A percentile compares a stretch with the other conserved stretches of the same genome.
Evolutionary conservation across 64 coral and sea anemone genomes (phyloP).

Genomic region (Pachyseris speciosa): DNA sequence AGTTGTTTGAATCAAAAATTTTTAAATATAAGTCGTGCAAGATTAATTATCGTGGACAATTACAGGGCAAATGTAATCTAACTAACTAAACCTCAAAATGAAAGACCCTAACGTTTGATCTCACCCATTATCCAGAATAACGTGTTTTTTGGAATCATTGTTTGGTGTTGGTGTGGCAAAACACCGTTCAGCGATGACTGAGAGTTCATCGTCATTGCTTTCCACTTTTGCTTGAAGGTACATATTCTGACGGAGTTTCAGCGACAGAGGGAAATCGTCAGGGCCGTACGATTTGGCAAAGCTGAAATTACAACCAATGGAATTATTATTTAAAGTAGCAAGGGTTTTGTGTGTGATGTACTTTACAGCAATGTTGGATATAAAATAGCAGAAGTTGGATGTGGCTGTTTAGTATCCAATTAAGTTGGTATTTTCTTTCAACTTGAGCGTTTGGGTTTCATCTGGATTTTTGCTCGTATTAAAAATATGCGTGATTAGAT

Average conservation of each 20-base stretch:
- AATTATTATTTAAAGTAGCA: too few species aligned
- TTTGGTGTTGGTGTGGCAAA: background rate
- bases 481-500: too few species aligned
- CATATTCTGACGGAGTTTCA: background rate
- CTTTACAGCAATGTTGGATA: background rate
- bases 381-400: background rate
- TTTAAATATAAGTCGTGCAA: too few species aligned
- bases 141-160: background rate
- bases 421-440: too few species aligned
- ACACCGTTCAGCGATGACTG: too few species aligned
- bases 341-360: background rate
- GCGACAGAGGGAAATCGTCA: background rate
- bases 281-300: background rate
- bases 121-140: slow-evolving; percentile 53
- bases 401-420: too few species aligned
- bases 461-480: too few species aligned
- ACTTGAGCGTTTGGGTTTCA: too few species aligned
- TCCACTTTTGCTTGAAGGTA: background rate
- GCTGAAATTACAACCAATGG: background rate
- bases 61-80: too few species aligned
- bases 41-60: too few species aligned
- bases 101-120: background rate
- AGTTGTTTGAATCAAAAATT: too few species aligned
- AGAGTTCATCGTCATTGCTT: background rate
- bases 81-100: background rate